Evolutionary conservation across 2,888 invertebrate genomes (phyloP).

Genomic region (Tuta absoluta): DNA sequence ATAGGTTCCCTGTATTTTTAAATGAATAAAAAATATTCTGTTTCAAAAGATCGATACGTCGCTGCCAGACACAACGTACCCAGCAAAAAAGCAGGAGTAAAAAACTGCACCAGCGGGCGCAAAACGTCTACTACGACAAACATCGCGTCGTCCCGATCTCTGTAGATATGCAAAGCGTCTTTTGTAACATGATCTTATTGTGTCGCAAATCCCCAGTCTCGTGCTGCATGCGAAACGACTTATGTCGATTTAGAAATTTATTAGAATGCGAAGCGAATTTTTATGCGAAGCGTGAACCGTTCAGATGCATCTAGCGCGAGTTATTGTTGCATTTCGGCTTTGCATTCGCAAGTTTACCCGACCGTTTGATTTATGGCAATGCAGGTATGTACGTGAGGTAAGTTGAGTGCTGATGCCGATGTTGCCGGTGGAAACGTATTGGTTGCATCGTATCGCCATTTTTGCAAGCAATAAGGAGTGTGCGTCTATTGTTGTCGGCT

Average conservation of each 20-base stretch:
- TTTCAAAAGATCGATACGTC: not conserved
- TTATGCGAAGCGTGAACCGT: slow-evolving; percentile 61
- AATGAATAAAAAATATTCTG: not conserved
- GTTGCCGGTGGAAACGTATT: slow-evolving; percentile 17
- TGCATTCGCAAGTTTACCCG: slow-evolving; percentile 53
- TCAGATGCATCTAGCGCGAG: slow-evolving; percentile 48
- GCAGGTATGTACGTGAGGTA: slow-evolving; percentile 31
- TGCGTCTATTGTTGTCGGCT: not conserved
- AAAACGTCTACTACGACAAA: slow-evolving; percentile 59
- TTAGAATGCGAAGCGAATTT: slow-evolving; percentile 66
- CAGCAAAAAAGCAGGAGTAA: slow-evolving; percentile 48
- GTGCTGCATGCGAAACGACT: slow-evolving; percentile 71
- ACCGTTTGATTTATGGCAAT: slow-evolving; percentile 41
- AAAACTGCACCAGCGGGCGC: slow-evolving; percentile 52
- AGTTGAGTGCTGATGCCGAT: slow-evolving; percentile 18
- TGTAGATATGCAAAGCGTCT: slow-evolving; percentile 74
- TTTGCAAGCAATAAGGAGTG: slow-evolving; percentile 15
- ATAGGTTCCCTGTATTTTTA: too few relatives aligned
- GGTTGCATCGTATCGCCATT: slow-evolving; percentile 18
- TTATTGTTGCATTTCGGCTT: slow-evolving; percentile 62
- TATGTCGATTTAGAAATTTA: slow-evolving; percentile 78
- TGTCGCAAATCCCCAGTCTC: slow-evolving; percentile 61
- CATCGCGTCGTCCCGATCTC: slow-evolving; percentile 55
- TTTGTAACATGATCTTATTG: slow-evolving; percentile 80
- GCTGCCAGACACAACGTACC: slow-evolving; percentile 33